These are phyloP conservation scores for Nymphalis c-album DNA, from an alignment of 2,888 invertebrate species.

Conservation along the genomic window DNA sequence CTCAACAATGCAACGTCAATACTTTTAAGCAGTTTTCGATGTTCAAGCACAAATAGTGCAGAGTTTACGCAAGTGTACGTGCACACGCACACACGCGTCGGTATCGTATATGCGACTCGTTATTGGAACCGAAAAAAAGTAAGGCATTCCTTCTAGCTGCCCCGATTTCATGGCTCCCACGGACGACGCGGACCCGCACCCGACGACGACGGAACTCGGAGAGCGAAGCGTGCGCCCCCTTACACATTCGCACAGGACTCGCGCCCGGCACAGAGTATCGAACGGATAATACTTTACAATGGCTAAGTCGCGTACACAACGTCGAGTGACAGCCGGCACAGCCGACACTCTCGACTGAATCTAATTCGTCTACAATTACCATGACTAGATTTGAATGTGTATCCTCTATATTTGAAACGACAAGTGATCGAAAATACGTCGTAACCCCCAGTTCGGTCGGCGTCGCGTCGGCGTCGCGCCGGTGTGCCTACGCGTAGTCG, in stretches of 20 bases:
- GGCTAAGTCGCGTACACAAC: constrained; percentile 2
- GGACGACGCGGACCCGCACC: no score
- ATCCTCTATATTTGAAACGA: neutral
- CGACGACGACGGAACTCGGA: no score
- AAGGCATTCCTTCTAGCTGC: neutral
- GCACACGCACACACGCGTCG: neutral
- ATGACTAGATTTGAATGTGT: neutral
- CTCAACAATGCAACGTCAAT: constrained; percentile 1
- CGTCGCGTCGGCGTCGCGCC: neutral
- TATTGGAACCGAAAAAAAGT: no score
- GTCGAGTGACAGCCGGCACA: neutral
- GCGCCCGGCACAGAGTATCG: neutral
- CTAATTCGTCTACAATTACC: constrained; percentile 1
- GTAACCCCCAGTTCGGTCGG: no score
- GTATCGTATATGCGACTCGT: no score
- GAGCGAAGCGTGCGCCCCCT: no score
- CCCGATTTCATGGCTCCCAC: neutral
- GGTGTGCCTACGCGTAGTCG: constrained; percentile 84
- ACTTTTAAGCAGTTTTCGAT: neutral
- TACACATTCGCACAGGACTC: no score
- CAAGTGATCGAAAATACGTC: neutral
- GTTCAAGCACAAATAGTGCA: neutral
- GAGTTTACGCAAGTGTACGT: neutral
- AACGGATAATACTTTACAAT: neutral
- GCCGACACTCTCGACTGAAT: neutral